phyloP scores from a whole-genome alignment of 1,140 invertebrate genomes.

The Aphelenchoides fujianensis region DNA sequence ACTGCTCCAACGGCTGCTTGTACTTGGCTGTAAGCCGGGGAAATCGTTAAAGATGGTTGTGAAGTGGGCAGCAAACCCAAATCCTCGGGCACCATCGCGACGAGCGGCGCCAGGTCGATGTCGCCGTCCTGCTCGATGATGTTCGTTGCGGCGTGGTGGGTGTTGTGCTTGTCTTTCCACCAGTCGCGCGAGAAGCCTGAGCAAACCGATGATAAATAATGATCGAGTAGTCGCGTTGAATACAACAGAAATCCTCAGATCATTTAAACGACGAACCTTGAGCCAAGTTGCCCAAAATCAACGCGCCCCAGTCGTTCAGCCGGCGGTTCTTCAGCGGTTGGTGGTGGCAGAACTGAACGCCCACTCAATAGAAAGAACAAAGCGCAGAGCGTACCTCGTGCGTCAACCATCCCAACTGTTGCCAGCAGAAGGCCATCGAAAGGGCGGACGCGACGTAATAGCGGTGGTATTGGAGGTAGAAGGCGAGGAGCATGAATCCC shows the following conservation, averaged over 20 bases:
- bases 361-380: conserved; percentile 21
- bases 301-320: conserved; percentile 45
- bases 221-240: background rate
- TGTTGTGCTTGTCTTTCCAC: conserved; percentile 62
- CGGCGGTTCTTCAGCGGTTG: conserved; percentile 55
- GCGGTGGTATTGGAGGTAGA: conserved; percentile 50
- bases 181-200: conserved; percentile 60
- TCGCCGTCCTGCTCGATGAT: conserved; percentile 60
- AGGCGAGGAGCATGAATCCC: conserved; percentile 45
- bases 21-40: no score
- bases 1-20: conserved; percentile 50
- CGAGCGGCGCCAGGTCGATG: conserved; percentile 56
- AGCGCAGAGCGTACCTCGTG: conserved; percentile 21
- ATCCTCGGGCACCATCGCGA: conserved; percentile 48
- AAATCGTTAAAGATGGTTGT: no score
- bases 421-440: conserved; percentile 56
- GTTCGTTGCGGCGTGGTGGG: conserved; percentile 61
- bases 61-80: no score
- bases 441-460: conserved; percentile 55
- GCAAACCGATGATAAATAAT: no score
- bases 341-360: conserved; percentile 59
- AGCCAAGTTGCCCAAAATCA: conserved; percentile 55
- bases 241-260: no score
- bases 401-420: conserved; percentile 59
- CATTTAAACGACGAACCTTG: conserved; percentile 32